A percentile compares a stretch with the other conserved stretches of the same genome.
Conservation (phyloP, 2,113 vertebrate species). For the Microtus oregoni region DNA sequence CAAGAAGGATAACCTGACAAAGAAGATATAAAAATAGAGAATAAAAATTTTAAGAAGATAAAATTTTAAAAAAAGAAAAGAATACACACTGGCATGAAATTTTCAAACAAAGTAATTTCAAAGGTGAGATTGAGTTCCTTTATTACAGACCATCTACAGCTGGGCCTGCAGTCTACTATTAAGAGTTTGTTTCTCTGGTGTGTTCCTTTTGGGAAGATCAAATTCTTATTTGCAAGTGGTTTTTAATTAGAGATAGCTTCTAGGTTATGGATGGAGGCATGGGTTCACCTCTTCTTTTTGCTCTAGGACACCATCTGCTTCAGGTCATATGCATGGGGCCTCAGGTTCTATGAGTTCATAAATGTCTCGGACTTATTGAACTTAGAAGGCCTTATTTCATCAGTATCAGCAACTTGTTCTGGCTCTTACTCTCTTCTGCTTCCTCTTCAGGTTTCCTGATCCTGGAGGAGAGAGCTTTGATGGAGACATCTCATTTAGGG, state of each 20-base stretch:
- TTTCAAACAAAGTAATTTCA: not conserved
- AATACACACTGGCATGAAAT: not conserved
- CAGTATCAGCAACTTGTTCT: not conserved
- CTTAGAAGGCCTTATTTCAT: not conserved
- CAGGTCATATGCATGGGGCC: not conserved
- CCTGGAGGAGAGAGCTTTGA: not conserved
- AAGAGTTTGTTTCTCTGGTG: not conserved
- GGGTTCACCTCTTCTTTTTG: not conserved
- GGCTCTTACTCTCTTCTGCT: not conserved
- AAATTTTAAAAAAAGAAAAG: not conserved
- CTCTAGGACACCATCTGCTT: not conserved
- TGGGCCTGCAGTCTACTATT: not conserved
- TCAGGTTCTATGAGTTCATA: not conserved
- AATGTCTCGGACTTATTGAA: not conserved
- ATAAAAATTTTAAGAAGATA: not conserved
- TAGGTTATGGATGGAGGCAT: not conserved
- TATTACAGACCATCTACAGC: not conserved
- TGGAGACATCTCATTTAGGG: not conserved
- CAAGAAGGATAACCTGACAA: not conserved
- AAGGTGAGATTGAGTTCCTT: not conserved
- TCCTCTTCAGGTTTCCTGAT: not conserved
- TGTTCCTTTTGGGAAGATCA: not conserved
- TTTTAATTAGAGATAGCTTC: not conserved
- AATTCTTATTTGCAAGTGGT: not conserved
- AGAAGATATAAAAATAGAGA: not conserved